A percentile compares a stretch with the other conserved stretches of the same genome.
These are phyloP conservation scores for Pomacea maculata DNA, from an alignment of 1,140 invertebrate species.

Conservation along the genomic window DNA sequence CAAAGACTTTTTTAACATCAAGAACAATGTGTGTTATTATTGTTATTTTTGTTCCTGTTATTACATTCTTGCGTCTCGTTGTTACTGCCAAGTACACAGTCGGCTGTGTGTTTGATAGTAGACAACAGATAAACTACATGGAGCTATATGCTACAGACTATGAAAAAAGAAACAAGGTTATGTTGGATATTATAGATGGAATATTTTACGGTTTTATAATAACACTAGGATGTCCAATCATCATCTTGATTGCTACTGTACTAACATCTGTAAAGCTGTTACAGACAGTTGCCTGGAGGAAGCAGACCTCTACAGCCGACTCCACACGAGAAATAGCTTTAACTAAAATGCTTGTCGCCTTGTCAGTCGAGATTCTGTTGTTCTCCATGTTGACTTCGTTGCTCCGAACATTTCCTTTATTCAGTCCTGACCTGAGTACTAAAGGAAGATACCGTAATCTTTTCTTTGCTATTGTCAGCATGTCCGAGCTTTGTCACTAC, in stretches of 20 bases:
- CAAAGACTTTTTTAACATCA: not conserved
- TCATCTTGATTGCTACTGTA: not conserved
- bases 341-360: slow-evolving; percentile 6
- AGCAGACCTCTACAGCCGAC: not conserved
- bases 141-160: no score
- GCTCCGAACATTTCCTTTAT: not conserved
- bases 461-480: not conserved
- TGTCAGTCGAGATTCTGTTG: not conserved
- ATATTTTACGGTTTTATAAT: slow-evolving; percentile 9
- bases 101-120: not conserved
- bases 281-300: not conserved
- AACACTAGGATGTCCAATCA: not conserved
- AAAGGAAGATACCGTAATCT: not conserved
- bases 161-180: not conserved
- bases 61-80: not conserved
- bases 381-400: not conserved
- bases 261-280: not conserved
- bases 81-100: not conserved
- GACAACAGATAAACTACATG: no score
- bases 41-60: not conserved
- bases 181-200: not conserved
- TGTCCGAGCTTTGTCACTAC: not conserved
- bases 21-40: not conserved
- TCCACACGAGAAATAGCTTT: not conserved
- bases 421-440: not conserved